A percentile compares a stretch with the other conserved stretches of the same genome.
Conservation (phyloP, 2,797 vertebrate genomes). For the Limnodromus scolopaceus region DNA sequence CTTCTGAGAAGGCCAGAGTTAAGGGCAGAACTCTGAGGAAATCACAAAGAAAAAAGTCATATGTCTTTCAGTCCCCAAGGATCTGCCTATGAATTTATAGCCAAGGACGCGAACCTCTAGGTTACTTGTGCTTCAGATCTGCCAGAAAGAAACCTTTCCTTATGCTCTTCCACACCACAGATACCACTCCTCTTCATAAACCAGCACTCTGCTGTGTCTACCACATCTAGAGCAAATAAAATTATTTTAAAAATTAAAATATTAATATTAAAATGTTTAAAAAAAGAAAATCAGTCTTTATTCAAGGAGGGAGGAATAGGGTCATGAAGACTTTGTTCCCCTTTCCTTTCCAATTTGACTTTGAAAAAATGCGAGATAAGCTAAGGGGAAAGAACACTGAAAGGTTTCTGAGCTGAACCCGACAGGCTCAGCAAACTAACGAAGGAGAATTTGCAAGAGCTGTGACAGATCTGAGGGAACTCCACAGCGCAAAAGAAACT, state of each 20-base stretch:
- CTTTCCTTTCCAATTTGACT: background rate
- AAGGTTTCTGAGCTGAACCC: background rate
- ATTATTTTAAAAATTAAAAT: background rate
- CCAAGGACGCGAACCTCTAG: background rate
- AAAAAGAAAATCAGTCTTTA: background rate
- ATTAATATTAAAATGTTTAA: too few relatives aligned
- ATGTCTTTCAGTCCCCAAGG: background rate
- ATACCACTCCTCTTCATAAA: background rate
- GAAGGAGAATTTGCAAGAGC: background rate
- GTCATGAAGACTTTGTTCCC: background rate
- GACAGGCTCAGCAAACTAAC: background rate
- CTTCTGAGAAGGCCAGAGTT: slow-evolving; percentile 19
- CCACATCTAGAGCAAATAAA: background rate
- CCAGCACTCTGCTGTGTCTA: background rate
- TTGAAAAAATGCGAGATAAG: background rate
- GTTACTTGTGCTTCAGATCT: background rate
- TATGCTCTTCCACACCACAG: background rate
- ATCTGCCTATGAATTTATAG: slow-evolving; percentile 14
- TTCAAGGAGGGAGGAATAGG: background rate
- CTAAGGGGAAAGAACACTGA: background rate
- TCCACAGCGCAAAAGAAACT: background rate
- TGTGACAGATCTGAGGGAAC: background rate
- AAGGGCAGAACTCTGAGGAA: slow-evolving; percentile 2
- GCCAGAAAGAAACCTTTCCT: background rate
- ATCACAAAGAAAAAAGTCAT: slow-evolving; percentile 7